Percentiles rank a stretch among this genome's conserved stretches.
Conservation (phyloP, 2,888 invertebrate species). For the Piscicola geometra region DNA sequence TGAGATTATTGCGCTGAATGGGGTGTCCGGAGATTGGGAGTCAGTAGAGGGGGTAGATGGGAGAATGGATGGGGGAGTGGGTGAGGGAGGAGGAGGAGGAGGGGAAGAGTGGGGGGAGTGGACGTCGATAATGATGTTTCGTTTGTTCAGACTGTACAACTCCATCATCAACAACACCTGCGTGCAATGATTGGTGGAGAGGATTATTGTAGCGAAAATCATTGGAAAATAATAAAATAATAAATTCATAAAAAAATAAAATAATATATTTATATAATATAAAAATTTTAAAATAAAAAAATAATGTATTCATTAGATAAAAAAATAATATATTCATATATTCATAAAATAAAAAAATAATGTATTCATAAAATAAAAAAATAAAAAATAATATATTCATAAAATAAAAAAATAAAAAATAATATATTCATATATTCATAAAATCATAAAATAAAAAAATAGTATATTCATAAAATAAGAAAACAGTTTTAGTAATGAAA, state of each 20-base stretch:
- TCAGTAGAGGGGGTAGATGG: background rate
- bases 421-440: background rate
- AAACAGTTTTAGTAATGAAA: background rate
- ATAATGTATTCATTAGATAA: no score
- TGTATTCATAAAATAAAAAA: no score
- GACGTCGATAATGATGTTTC: conserved; percentile 35
- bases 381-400: no score
- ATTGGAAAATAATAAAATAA: no score
- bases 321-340: background rate
- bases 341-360: no score
- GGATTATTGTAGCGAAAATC: no score
- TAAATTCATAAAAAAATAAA: no score
- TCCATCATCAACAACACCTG: conserved; percentile 39
- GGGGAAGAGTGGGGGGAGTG: conserved; percentile 27
- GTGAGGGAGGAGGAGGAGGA: conserved; percentile 16
- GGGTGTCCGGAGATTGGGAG: background rate
- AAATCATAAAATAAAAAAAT: background rate
- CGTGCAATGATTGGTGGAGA: no score
- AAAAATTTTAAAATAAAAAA: no score
- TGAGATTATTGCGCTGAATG: background rate
- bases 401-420: no score
- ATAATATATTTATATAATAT: no score
- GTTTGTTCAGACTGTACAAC: conserved; percentile 39
- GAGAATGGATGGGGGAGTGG: background rate
- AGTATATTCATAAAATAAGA: background rate